A percentile compares a stretch with the other conserved stretches of the same genome.
These are phyloP conservation scores for Pocillopora damicornis DNA, from an alignment of 64 coral and sea anemone species.

Conservation along the genomic window DNA sequence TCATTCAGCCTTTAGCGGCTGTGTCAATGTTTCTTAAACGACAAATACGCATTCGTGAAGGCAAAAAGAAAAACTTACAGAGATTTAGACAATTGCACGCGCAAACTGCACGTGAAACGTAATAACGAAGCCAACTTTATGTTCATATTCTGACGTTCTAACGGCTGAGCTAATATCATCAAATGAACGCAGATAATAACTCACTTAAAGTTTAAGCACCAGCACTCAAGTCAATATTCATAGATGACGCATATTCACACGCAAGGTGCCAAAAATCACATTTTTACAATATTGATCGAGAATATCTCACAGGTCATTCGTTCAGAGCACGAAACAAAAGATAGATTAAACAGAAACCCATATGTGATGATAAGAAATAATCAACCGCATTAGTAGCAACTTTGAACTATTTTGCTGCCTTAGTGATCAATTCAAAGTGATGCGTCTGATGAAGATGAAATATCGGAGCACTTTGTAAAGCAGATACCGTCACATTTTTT, in stretches of 20 bases:
- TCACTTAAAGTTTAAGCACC: slow-evolving; percentile 1
- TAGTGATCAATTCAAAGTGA: no score
- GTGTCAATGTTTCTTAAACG: no score
- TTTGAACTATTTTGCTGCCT: no score
- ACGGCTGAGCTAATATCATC: neutral
- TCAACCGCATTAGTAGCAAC: no score
- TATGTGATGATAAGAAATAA: no score
- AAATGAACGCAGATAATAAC: neutral
- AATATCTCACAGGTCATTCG: neutral
- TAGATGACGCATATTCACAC: slow-evolving; percentile 10
- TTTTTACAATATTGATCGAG: neutral
- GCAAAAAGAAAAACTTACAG: no score
- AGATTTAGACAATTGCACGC: no score
- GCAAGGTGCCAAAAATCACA: neutral
- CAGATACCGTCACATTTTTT: neutral
- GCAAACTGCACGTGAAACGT: neutral
- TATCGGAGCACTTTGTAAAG: neutral
- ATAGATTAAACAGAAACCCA: no score
- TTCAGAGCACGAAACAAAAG: neutral
- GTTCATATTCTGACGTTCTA: neutral
- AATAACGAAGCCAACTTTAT: neutral
- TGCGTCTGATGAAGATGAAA: no score
- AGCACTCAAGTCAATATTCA: neutral
- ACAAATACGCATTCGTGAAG: no score
- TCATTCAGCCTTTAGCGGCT: no score